phyloP scores from a whole-genome alignment of 2,797 vertebrate species.

The Dermochelys coriacea region DNA sequence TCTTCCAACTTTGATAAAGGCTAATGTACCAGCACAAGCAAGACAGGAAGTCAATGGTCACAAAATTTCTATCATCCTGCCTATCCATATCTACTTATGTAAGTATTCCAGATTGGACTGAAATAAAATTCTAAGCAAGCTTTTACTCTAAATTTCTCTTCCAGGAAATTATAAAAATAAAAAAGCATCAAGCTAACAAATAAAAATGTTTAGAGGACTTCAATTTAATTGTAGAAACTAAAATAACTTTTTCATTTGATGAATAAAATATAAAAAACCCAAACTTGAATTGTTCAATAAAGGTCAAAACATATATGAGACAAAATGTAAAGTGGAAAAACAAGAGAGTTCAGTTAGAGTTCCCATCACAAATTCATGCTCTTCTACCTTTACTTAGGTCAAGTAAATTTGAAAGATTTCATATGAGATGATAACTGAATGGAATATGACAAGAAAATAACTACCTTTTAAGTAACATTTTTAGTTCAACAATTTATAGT shows the following conservation, averaged over 20 bases:
- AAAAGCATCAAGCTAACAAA: constrained; percentile 19
- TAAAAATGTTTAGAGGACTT: constrained; percentile 40
- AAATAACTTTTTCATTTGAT: constrained; percentile 49
- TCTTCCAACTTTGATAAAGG: constrained; percentile 85
- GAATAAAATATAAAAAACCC: neutral
- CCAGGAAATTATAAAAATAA: constrained; percentile 6
- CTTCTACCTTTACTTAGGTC: neutral
- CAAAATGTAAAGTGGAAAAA: neutral
- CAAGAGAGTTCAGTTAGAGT: neutral
- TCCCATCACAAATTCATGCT: neutral
- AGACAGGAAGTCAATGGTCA: constrained; percentile 83
- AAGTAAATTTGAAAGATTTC: neutral
- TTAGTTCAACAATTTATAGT: neutral
- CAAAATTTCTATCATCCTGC: constrained; percentile 80
- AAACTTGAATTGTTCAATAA: constrained; percentile 43
- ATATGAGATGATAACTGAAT: neutral
- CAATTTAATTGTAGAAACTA: constrained; percentile 30
- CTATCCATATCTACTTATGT: constrained; percentile 59
- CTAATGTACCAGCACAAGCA: constrained; percentile 78
- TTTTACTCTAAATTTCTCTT: constrained; percentile 55
- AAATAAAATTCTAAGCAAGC: constrained; percentile 70
- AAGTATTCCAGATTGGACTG: constrained; percentile 68
- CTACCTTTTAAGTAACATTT: neutral
- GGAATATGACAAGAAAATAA: neutral
- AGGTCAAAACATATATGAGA: constrained; percentile 28